Evolutionary conservation across 2,888 invertebrate genomes (phyloP).

Genomic region (Myathropa florea): DNA sequence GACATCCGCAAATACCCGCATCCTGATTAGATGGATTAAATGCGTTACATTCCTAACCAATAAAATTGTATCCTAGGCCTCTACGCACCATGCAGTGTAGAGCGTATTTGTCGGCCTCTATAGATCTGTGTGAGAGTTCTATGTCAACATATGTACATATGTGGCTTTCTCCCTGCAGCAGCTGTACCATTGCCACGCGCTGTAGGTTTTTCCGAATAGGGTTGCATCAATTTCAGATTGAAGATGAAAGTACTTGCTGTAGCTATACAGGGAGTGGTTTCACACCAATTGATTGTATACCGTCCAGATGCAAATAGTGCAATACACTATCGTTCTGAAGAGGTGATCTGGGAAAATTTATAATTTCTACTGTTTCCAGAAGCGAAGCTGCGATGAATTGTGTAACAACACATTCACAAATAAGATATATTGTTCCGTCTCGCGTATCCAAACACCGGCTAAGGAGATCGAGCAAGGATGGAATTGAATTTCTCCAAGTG

Average conservation of each 20-base stretch:
- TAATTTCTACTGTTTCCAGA: constrained; percentile 1
- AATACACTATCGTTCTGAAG: constrained; percentile 30
- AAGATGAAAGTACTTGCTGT: constrained; percentile 25
- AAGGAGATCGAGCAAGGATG: constrained; percentile 22
- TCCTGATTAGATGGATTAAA: constrained; percentile 70
- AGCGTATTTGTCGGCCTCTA: constrained; percentile 11
- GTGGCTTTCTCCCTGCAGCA: constrained; percentile 15
- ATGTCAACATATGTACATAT: constrained; percentile 41
- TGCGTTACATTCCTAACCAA: constrained; percentile 58
- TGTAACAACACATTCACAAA: constrained; percentile 36
- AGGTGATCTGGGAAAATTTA: constrained; percentile 13
- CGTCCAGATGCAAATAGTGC: constrained; percentile 46
- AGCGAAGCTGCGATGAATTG: neutral
- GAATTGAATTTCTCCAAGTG: constrained; percentile 56
- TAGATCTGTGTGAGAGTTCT: constrained; percentile 18
- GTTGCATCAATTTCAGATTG: constrained; percentile 46
- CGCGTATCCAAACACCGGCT: constrained; percentile 17
- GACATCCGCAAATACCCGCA: constrained; percentile 66
- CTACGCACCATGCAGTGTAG: constrained; percentile 21
- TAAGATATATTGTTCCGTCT: constrained; percentile 62
- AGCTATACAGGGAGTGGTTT: constrained; percentile 15
- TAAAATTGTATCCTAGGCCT: constrained; percentile 40
- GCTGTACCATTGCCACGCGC: neutral
- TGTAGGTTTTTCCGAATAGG: constrained; percentile 52
- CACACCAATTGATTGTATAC: constrained; percentile 45